phyloP scores from a whole-genome alignment of 1,140 invertebrate genomes.

The Acromyrmex heyeri region DNA sequence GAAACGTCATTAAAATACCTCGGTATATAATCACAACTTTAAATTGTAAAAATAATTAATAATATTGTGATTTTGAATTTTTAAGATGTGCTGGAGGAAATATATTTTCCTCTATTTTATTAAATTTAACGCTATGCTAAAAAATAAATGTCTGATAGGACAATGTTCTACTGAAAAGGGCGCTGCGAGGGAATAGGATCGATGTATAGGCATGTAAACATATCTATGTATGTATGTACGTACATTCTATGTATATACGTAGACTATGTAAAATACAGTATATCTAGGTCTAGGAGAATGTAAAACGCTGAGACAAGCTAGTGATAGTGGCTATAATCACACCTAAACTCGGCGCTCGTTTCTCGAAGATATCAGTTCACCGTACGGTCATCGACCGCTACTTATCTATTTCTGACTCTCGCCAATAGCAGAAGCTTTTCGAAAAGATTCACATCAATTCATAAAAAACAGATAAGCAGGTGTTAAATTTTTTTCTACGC shows the following conservation, averaged over 20 bases:
- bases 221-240: not conserved
- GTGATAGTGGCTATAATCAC: slow-evolving; percentile 55
- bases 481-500: not conserved
- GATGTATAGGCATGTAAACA: slow-evolving; percentile 23
- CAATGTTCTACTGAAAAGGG: slow-evolving; percentile 44
- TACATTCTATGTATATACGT: slow-evolving; percentile 47
- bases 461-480: not conserved
- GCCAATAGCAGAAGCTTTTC: slow-evolving; percentile 11
- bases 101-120: not conserved
- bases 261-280: slow-evolving; percentile 59
- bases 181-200: not conserved
- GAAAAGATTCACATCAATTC: slow-evolving; percentile 3
- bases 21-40: not conserved
- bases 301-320: slow-evolving; percentile 42
- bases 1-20: not conserved
- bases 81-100: not conserved
- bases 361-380: slow-evolving; percentile 52
- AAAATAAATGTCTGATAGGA: slow-evolving; percentile 16
- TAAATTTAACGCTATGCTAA: not conserved
- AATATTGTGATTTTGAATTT: not conserved
- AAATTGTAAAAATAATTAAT: not conserved
- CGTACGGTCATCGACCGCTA: slow-evolving; percentile 56
- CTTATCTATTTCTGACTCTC: slow-evolving; percentile 47
- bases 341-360: slow-evolving; percentile 47
- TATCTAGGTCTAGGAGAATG: slow-evolving; percentile 61